Evolutionary conservation across 2,797 vertebrate species (phyloP).

Genomic region (Crypturellus tataupa): DNA sequence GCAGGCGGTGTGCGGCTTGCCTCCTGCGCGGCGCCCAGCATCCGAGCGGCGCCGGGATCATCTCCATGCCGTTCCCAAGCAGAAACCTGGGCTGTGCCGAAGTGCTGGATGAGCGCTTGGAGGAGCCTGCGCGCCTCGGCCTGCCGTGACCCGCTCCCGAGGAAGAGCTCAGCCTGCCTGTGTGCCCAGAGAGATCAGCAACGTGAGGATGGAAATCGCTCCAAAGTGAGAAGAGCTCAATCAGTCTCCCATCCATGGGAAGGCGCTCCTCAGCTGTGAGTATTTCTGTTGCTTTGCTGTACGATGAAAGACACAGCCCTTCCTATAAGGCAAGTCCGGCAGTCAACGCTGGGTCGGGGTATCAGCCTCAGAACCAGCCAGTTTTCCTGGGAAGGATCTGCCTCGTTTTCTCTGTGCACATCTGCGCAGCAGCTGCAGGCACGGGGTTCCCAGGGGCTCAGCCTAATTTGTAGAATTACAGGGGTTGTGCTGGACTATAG

Average conservation of each 20-base stretch:
- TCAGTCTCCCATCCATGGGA: background rate
- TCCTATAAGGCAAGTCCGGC: slow-evolving; percentile 1
- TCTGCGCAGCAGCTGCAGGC: slow-evolving; percentile 81
- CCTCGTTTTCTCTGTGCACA: slow-evolving; percentile 63
- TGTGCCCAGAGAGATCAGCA: background rate
- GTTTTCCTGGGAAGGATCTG: slow-evolving; percentile 57
- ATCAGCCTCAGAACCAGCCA: slow-evolving; percentile 51
- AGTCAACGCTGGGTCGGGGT: slow-evolving; percentile 9
- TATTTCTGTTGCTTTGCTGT: background rate
- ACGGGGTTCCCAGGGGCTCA: slow-evolving; percentile 77
- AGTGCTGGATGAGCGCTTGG: background rate
- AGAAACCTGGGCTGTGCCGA: background rate
- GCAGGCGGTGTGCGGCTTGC: background rate
- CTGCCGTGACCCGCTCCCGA: slow-evolving; percentile 16
- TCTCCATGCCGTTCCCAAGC: background rate
- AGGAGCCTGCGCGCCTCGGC: background rate
- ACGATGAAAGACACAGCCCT: background rate
- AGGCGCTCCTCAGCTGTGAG: background rate
- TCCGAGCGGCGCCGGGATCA: background rate
- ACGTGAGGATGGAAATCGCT: background rate
- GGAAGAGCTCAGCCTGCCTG: background rate
- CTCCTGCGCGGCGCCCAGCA: background rate
- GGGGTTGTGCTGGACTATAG: slow-evolving; percentile 78
- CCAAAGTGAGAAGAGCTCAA: background rate
- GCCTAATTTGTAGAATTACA: slow-evolving; percentile 83